These are phyloP conservation scores for Prionace glauca DNA, from an alignment of 2,797 vertebrate species.

Conservation along the genomic window DNA sequence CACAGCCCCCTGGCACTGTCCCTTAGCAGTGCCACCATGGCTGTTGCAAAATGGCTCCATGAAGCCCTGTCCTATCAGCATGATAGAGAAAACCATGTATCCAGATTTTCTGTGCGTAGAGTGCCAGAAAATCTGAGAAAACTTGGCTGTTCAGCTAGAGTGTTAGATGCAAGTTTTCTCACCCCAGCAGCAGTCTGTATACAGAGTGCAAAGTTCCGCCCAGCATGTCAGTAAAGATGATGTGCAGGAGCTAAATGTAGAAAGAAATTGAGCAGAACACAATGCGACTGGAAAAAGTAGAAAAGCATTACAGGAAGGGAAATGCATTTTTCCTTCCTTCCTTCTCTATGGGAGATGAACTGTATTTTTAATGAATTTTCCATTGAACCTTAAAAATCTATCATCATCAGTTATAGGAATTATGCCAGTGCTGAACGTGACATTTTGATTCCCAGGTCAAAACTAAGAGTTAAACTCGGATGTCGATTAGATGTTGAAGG, in stretches of 20 bases:
- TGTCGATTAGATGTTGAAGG: not conserved
- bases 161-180: no score
- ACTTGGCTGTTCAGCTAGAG: no score
- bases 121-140: no score
- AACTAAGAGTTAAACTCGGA: not conserved
- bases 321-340: not conserved
- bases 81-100: no score
- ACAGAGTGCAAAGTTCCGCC: no score
- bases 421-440: not conserved
- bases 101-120: no score
- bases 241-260: not conserved
- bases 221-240: not conserved
- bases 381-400: not conserved
- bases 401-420: no score
- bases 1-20: no score
- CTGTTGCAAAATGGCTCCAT: no score
- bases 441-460: conserved; percentile 8
- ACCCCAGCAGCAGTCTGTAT: no score
- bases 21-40: no score
- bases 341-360: not conserved
- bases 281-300: not conserved
- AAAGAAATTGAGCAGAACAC: not conserved
- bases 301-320: not conserved
- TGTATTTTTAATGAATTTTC: not conserved
- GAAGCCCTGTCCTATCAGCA: no score